phyloP scores from a whole-genome alignment of 2,797 vertebrate genomes.

The Amphiprion clarkii region DNA sequence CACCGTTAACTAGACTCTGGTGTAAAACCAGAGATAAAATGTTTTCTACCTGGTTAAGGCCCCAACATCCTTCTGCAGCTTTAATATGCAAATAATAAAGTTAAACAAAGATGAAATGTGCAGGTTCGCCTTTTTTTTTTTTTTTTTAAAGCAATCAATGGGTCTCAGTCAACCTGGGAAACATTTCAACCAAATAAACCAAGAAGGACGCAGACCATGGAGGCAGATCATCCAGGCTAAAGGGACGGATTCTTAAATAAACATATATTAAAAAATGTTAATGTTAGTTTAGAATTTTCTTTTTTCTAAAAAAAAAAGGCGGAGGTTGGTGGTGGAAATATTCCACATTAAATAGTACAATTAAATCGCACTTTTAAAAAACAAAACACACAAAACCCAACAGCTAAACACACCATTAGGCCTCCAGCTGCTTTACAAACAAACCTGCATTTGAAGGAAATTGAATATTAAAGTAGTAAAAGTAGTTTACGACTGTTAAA shows the following conservation, averaged over 20 bases:
- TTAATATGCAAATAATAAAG: neutral
- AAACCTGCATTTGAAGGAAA: neutral
- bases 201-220: neutral
- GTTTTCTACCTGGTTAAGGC: conserved; percentile 26
- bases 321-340: too few species aligned
- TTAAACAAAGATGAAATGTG: conserved; percentile 26
- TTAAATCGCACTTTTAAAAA: neutral
- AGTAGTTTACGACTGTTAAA: neutral
- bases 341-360: neutral
- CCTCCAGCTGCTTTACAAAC: neutral
- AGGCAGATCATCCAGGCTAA: too few species aligned
- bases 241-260: too few species aligned
- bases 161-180: neutral
- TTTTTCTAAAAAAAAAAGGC: neutral
- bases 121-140: neutral
- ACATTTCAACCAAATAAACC: conserved; percentile 4
- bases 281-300: neutral
- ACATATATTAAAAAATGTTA: too few species aligned
- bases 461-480: neutral
- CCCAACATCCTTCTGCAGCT: neutral
- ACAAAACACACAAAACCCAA: neutral
- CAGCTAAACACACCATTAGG: neutral
- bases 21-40: conserved; percentile 37
- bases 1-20: conserved; percentile 45
- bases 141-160: neutral